A percentile compares a stretch with the other conserved stretches of the same genome.
Conservation (phyloP, 37 sponge, comb jelly and placozoan genomes). For the Geodia barretti region DNA sequence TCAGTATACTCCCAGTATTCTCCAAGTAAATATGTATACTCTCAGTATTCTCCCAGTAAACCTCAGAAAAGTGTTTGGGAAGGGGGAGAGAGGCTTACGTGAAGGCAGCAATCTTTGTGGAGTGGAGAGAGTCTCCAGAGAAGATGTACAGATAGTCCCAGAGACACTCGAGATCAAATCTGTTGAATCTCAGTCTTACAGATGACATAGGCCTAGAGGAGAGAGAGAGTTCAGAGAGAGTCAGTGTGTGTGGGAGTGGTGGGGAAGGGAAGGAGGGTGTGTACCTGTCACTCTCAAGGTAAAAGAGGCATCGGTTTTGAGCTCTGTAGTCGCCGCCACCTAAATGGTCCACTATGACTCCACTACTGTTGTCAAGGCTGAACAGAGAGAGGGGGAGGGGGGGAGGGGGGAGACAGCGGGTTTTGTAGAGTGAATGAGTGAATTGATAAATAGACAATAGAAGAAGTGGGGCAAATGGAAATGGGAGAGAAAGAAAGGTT, state of each 20-base stretch:
- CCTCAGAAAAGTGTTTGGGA: not conserved
- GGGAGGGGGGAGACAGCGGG: not conserved
- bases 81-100: conserved; percentile 42
- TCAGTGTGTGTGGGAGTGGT: not conserved
- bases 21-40: not conserved
- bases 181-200: conserved; percentile 40
- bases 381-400: not conserved
- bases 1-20: not conserved
- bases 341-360: conserved; percentile 38
- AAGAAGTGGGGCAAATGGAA: too few species aligned
- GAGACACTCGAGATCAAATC: conserved; percentile 57
- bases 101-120: conserved; percentile 53
- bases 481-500: too few species aligned
- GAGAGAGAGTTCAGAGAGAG: not conserved
- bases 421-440: too few species aligned
- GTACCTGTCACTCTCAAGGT: conserved; percentile 18
- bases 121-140: conserved; percentile 69
- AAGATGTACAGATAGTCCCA: conserved; percentile 86
- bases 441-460: too few species aligned
- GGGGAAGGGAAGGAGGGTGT: not conserved
- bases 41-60: not conserved
- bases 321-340: conserved; percentile 18
- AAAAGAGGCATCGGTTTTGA: conserved; percentile 4
- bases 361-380: conserved; percentile 19
- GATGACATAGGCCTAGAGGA: conserved; percentile 14